phyloP scores from a whole-genome alignment of 2,888 invertebrate species.

The Neoascia interrupta region DNA sequence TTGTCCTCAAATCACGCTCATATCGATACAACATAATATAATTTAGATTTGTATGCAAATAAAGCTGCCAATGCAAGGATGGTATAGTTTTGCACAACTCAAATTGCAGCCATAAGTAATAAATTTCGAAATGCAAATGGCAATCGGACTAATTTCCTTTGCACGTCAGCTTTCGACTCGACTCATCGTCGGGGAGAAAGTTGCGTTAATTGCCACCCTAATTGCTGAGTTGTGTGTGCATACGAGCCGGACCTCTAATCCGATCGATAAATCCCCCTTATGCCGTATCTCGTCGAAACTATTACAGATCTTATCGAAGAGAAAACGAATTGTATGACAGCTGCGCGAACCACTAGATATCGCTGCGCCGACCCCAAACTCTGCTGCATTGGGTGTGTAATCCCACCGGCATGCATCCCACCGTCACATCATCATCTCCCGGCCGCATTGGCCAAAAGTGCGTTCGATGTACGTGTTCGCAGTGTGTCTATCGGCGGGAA shows the following conservation, averaged over 20 bases:
- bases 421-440: too few species aligned
- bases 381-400: conserved; percentile 47
- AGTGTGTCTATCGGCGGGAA: conserved; percentile 63
- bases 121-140: conserved; percentile 62
- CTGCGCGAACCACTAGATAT: conserved; percentile 47
- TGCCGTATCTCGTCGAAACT: conserved; percentile 50
- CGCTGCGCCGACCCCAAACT: conserved; percentile 1
- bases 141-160: conserved; percentile 59
- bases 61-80: conserved; percentile 3
- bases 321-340: conserved; percentile 69
- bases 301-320: conserved; percentile 65
- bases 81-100: conserved; percentile 14
- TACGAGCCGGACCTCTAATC: conserved; percentile 67
- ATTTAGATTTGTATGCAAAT: conserved; percentile 16
- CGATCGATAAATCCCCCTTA: conserved; percentile 62
- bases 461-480: conserved; percentile 51
- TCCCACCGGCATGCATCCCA: conserved; percentile 27
- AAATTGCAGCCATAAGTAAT: conserved; percentile 48
- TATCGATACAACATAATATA: too few species aligned
- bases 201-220: conserved; percentile 70
- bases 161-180: conserved; percentile 52
- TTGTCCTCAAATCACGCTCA: too few species aligned
- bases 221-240: conserved; percentile 68
- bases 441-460: conserved; percentile 16
- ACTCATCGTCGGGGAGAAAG: conserved; percentile 67